Evolutionary conservation across 2,797 vertebrate species (phyloP).

Genomic region (Adelosebastes latens): DNA sequence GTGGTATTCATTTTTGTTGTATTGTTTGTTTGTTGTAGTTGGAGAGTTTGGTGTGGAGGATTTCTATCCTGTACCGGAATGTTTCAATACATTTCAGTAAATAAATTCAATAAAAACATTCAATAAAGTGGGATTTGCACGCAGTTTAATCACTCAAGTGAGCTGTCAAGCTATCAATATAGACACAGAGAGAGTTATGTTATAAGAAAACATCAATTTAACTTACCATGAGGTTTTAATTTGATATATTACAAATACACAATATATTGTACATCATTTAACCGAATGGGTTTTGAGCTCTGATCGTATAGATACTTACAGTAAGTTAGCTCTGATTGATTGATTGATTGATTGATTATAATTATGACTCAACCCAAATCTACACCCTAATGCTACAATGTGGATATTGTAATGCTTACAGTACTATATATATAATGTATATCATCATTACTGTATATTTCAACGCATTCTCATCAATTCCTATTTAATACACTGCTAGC

Average conservation of each 20-base stretch:
- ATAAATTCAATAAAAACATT: neutral
- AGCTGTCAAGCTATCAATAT: neutral
- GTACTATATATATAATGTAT: no score
- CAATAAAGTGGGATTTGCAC: neutral
- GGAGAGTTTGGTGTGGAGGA: neutral
- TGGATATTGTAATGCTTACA: neutral
- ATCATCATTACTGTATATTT: neutral
- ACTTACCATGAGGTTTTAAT: neutral
- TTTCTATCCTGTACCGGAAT: neutral
- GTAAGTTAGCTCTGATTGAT: neutral
- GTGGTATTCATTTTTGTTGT: neutral
- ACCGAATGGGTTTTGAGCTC: neutral
- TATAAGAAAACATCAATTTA: neutral
- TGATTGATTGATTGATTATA: neutral
- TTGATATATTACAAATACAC: neutral
- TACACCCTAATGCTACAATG: neutral
- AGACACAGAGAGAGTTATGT: neutral
- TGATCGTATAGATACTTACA: neutral
- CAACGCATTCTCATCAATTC: neutral
- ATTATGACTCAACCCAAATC: neutral
- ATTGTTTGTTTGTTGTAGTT: neutral
- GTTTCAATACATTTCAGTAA: neutral
- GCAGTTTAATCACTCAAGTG: neutral
- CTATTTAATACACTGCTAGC: neutral
- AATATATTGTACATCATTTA: neutral